Evolutionary conservation across 2,888 invertebrate species (phyloP), one percentile per base, ranked within the genome.

Genomic region (Oeneis ivallda): DNA sequence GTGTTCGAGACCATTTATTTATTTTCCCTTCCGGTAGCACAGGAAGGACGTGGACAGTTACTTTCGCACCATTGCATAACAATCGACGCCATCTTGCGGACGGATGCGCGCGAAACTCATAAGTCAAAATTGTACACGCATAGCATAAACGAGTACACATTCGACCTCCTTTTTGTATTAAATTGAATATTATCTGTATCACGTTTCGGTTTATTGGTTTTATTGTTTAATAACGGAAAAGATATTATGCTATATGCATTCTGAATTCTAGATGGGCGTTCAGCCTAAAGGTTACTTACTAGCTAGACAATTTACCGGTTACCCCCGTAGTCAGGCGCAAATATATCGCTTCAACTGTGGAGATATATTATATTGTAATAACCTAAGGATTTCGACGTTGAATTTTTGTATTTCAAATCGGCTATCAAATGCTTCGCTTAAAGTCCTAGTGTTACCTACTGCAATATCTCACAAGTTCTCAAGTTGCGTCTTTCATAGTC

Each of bases 31-130:
- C 76, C 76, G 75, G 73, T 71, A 58, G 60, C 67, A 71, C 78
- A 76, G 82, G 82, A 83, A 81, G 81, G 76, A 74, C 71, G 72
- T 73, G 73, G 60, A 82, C 82, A 79, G 82, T 82, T 83, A 82
- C 74, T 76, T 80, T 79, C 77, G 79, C 79, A 76, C 72, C 75
- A 71, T 79, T 80, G 83, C 82, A 83, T 83, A 78, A 80, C 76
- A 82, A 81, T 73, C 47, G 66, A n/a, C 57, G 75, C 70, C 69
- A 76, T 77, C 72, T 76, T 71, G 73, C 67, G 50, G 72, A 68
- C 71, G 75, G 74, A 73, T 67, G 74, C 69, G 68, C 70, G 71
- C 74, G 70, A 73, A 72, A 72, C 63, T 52, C 67, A 66, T 70
- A 62, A 64, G 65, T 66, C 65, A 70, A 67, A 62, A 57, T 57